These are phyloP conservation scores for Mystacornis crossleyi DNA, from an alignment of 2,113 vertebrate species.

Conservation along the genomic window DNA sequence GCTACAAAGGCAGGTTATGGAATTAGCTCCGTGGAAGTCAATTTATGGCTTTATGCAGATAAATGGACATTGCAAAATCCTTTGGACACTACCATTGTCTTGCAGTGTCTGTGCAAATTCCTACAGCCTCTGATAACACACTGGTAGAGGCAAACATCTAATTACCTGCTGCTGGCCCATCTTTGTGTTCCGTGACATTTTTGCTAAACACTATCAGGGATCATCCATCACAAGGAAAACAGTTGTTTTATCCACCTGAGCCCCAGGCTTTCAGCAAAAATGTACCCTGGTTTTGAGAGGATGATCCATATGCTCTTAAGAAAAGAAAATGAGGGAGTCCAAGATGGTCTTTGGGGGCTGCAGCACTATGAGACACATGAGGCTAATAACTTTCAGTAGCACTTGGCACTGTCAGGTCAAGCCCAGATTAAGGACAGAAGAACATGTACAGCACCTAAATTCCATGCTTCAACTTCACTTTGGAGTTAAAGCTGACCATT, in stretches of 20 bases:
- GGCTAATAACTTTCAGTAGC: not conserved
- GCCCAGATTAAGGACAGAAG: not conserved
- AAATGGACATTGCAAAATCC: not conserved
- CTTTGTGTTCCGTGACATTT: conserved; percentile 27
- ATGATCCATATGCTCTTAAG: not conserved
- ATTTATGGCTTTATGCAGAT: not conserved
- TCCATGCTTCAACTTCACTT: not conserved
- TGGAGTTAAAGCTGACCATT: not conserved
- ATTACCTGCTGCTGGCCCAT: not conserved
- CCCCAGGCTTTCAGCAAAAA: not conserved
- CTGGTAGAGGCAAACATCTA: not conserved
- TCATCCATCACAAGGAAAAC: conserved; percentile 51
- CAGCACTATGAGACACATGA: not conserved
- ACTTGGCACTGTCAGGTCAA: not conserved
- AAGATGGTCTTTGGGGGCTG: not conserved
- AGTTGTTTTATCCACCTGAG: not conserved
- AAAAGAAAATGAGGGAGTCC: not conserved
- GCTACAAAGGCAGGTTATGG: not conserved
- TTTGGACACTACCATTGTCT: not conserved
- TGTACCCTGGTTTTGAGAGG: not conserved
- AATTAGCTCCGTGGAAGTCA: not conserved
- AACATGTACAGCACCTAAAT: not conserved
- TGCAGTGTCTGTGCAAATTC: not conserved
- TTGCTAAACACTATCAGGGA: conserved; percentile 43
- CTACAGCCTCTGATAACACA: not conserved